These are phyloP conservation scores for Pycnonotus jocosus DNA, from an alignment of 2,113 vertebrate genomes.

Conservation along the genomic window DNA sequence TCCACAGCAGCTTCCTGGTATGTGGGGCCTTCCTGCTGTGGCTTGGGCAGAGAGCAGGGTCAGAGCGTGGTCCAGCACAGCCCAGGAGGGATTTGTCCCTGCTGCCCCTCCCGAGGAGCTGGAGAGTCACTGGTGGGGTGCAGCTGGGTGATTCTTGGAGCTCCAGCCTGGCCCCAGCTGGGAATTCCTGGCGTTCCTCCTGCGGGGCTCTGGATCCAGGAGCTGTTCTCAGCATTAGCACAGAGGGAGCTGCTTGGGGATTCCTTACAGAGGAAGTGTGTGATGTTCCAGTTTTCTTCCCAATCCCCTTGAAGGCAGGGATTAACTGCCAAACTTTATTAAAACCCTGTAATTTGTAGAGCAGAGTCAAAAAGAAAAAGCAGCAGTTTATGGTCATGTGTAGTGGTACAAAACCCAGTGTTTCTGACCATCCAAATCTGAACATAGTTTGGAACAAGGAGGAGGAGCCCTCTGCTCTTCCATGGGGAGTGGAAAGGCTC, in stretches of 20 bases:
- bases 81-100: neutral
- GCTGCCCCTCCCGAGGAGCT: neutral
- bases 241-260: neutral
- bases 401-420: neutral
- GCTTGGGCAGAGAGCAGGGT: neutral
- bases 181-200: rapidly evolving
- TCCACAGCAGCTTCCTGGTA: neutral
- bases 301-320: neutral
- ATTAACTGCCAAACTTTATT: neutral
- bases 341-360: neutral
- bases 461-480: neutral
- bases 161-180: neutral
- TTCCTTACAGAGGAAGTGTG: neutral
- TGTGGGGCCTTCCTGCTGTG: neutral
- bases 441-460: neutral
- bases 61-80: rapidly evolving
- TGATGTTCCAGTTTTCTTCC: neutral
- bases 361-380: neutral
- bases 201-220: rapidly evolving
- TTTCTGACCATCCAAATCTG: neutral
- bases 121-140: neutral
- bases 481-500: neutral
- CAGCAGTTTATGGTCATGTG: rapidly evolving
- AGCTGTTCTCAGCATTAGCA: neutral
- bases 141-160: rapidly evolving